Percentiles rank a stretch among this genome's conserved stretches.
These are phyloP conservation scores for Rhinolophus ferrumequinum DNA, from an alignment of 2,113 vertebrate species.

Conservation along the genomic window DNA sequence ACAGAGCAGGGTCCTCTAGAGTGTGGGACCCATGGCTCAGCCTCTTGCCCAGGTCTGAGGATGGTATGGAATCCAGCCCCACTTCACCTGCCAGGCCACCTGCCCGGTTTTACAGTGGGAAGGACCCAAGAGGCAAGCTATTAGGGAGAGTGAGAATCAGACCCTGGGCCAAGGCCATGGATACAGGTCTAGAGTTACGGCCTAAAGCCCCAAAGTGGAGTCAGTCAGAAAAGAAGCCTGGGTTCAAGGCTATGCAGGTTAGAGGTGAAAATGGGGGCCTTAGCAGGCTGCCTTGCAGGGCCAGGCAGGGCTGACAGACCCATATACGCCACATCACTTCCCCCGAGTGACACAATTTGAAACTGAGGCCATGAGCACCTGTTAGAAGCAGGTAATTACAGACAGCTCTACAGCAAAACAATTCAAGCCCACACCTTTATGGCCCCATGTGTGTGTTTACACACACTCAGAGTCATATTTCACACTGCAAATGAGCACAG, in stretches of 20 bases:
- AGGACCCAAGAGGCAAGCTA: not conserved
- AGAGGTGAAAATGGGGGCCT: not conserved
- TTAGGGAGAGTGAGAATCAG: not conserved
- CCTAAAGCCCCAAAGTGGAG: not conserved
- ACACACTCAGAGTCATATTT: conserved; percentile 51
- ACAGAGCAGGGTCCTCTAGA: not conserved
- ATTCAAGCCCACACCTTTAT: conserved; percentile 37
- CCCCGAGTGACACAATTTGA: not conserved
- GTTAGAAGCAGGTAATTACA: conserved; percentile 55
- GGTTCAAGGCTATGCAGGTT: not conserved
- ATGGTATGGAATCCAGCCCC: not conserved
- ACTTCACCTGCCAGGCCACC: not conserved
- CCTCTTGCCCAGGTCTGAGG: not conserved
- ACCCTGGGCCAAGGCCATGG: not conserved
- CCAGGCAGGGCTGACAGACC: not conserved
- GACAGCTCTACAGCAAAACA: conserved; percentile 25
- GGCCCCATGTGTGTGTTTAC: conserved; percentile 62
- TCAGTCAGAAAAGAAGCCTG: not conserved
- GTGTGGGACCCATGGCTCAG: too few relatives aligned
- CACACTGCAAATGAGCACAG: conserved; percentile 66
- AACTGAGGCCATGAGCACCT: conserved; percentile 8
- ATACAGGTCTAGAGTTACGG: not conserved
- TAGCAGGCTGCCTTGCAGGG: not conserved
- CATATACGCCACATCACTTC: not conserved
- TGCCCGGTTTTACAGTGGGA: not conserved